A percentile compares a stretch with the other conserved stretches of the same genome.
Evolutionary conservation across 1,140 invertebrate species (phyloP).

Genomic region (Diorhabda sublineata): DNA sequence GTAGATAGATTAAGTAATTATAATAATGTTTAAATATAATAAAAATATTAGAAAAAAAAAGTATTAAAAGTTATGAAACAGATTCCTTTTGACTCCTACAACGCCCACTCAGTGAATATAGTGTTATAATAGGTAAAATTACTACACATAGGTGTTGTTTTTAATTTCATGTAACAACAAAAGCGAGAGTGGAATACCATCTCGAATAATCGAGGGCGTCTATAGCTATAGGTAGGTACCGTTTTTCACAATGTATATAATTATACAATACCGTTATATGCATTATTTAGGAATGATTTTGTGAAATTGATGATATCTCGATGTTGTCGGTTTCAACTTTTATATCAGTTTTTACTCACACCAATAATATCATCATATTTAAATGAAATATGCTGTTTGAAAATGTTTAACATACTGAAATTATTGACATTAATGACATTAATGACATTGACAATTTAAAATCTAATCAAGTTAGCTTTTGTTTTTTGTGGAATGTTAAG

Average conservation of each 20-base stretch:
- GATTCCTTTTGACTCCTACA: not conserved
- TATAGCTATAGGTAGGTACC: not conserved
- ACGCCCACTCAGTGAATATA: not conserved
- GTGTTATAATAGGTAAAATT: not conserved
- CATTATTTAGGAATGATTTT: not conserved
- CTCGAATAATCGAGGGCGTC: constrained; percentile 1
- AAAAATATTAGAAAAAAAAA: too few species aligned
- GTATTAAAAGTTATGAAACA: too few species aligned
- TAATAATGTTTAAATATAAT: too few species aligned
- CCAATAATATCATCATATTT: too few species aligned
- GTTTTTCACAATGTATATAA: not conserved
- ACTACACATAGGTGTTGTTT: not conserved
- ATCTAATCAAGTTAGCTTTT: too few species aligned
- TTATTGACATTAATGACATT: too few species aligned
- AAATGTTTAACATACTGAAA: too few species aligned
- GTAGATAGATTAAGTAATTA: too few species aligned
- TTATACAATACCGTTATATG: not conserved
- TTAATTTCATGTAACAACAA: not conserved
- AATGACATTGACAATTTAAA: too few species aligned
- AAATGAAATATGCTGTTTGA: too few species aligned
- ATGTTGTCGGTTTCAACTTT: not conserved
- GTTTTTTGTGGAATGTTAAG: too few species aligned
- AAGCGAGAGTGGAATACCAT: not conserved
- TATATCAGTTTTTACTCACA: too few species aligned
- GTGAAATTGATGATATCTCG: not conserved